Percentiles rank a stretch among this genome's conserved stretches.
Conservation (phyloP, 2,888 invertebrate species). For the Nasonia oneida region DNA sequence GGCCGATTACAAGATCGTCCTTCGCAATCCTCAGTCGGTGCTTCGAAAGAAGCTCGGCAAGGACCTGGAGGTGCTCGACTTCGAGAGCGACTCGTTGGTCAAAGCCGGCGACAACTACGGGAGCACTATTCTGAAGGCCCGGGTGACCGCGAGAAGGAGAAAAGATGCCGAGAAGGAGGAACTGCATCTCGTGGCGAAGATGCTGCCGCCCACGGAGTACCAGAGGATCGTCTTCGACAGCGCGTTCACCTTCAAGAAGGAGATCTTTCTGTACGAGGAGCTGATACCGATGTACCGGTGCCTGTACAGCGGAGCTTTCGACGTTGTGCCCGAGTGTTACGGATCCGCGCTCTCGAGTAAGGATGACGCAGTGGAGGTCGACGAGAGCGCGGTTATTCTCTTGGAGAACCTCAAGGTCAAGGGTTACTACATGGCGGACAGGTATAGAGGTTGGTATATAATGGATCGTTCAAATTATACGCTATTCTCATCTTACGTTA, state of each 20-base stretch:
- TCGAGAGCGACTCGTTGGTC: conserved; percentile 65
- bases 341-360: conserved; percentile 79
- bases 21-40: conserved; percentile 70
- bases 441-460: conserved; percentile 75
- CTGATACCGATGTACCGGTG: conserved; percentile 80
- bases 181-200: conserved; percentile 81
- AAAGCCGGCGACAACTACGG: conserved; percentile 84
- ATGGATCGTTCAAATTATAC: too few relatives aligned
- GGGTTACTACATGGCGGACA: conserved; percentile 81
- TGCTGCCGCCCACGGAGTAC: conserved; percentile 81
- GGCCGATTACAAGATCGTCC: conserved; percentile 60
- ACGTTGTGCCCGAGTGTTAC: conserved; percentile 81
- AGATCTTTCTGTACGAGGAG: conserved; percentile 81
- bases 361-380: conserved; percentile 80
- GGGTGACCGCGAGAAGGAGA: conserved; percentile 53
- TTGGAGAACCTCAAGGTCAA: conserved; percentile 81
- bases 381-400: conserved; percentile 82
- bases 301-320: conserved; percentile 80
- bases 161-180: conserved; percentile 70
- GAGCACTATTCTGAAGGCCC: conserved; percentile 81
- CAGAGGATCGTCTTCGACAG: conserved; percentile 81
- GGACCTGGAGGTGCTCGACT: conserved; percentile 67
- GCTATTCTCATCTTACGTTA: too few relatives aligned
- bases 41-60: conserved; percentile 66
- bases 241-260: conserved; percentile 82